These are phyloP conservation scores for Barypeithes pellucidus DNA, from an alignment of 2,888 invertebrate species.

Conservation along the genomic window DNA sequence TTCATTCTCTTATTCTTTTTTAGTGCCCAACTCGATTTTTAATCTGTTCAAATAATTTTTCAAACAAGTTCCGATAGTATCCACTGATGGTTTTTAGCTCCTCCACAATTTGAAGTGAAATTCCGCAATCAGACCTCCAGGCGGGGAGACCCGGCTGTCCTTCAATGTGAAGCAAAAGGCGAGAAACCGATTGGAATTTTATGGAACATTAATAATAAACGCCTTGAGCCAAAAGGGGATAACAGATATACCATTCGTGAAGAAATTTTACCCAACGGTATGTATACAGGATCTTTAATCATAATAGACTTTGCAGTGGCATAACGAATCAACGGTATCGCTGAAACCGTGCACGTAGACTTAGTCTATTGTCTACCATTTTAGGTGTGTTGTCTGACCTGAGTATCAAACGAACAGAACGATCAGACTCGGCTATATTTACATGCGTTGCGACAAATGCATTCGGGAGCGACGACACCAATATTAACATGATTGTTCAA, in stretches of 20 bases:
- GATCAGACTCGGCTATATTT: slow-evolving; percentile 91
- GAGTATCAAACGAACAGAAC: slow-evolving; percentile 91
- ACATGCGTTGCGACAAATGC: slow-evolving; percentile 95
- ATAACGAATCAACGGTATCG: too few species aligned
- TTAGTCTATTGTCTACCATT: slow-evolving; percentile 3
- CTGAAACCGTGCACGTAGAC: too few species aligned
- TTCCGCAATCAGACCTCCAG: slow-evolving; percentile 92
- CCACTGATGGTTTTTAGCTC: slow-evolving; percentile 75
- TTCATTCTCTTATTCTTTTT: neutral
- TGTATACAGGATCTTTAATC: neutral
- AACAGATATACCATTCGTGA: slow-evolving; percentile 90
- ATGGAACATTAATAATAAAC: slow-evolving; percentile 96
- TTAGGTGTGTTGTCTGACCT: slow-evolving; percentile 84
- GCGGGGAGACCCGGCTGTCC: slow-evolving; percentile 90
- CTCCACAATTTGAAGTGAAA: slow-evolving; percentile 94
- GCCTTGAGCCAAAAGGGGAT: slow-evolving; percentile 92
- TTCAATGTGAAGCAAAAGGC: slow-evolving; percentile 94
- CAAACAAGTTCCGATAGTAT: too few species aligned
- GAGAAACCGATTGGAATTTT: slow-evolving; percentile 95
- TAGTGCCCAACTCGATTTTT: too few species aligned
- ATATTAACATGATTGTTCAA: slow-evolving; percentile 95
- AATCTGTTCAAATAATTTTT: too few species aligned
- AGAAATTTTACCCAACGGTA: slow-evolving; percentile 88
- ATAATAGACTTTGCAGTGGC: too few species aligned
- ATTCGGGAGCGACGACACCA: slow-evolving; percentile 95